Conservation (phyloP, 2,888 invertebrate species). For the Punctoribates punctum region DNA sequence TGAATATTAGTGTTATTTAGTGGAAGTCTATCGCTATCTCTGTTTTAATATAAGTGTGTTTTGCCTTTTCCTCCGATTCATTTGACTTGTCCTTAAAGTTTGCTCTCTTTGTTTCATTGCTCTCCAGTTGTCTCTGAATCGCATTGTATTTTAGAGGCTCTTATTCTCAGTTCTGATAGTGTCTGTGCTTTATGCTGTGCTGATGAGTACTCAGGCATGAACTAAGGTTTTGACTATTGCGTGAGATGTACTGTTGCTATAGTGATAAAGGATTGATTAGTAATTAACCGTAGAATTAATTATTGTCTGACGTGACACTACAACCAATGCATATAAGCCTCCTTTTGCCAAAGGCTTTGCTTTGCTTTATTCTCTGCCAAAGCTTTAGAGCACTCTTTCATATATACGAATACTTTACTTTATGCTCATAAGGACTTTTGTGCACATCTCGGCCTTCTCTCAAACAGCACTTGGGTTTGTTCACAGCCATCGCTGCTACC, state of each 20-base stretch:
- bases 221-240: conserved; percentile 18
- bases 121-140: background rate
- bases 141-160: background rate
- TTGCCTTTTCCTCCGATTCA: background rate
- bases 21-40: background rate
- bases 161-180: background rate
- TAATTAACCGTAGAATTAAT: conserved; percentile 49
- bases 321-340: conserved; percentile 29
- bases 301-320: conserved; percentile 48
- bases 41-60: conserved; percentile 15
- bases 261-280: conserved; percentile 48
- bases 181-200: background rate
- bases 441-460: conserved; percentile 33
- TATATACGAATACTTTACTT: conserved; percentile 5
- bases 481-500: conserved; percentile 10
- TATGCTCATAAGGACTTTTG: conserved; percentile 33
- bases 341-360: conserved; percentile 25
- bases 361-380: conserved; percentile 21
- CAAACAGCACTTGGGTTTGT: conserved; percentile 2
- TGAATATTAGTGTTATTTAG: background rate
- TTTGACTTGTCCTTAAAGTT: conserved; percentile 16
- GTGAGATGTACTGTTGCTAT: conserved; percentile 44
- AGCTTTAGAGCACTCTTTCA: conserved; percentile 18
- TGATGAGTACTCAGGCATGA: conserved; percentile 36
- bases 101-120: conserved; percentile 13